Evolutionary conservation across 2,113 vertebrate species (phyloP), one percentile per base, ranked within the genome.

Genomic region (Pterocles gutturalis): DNA sequence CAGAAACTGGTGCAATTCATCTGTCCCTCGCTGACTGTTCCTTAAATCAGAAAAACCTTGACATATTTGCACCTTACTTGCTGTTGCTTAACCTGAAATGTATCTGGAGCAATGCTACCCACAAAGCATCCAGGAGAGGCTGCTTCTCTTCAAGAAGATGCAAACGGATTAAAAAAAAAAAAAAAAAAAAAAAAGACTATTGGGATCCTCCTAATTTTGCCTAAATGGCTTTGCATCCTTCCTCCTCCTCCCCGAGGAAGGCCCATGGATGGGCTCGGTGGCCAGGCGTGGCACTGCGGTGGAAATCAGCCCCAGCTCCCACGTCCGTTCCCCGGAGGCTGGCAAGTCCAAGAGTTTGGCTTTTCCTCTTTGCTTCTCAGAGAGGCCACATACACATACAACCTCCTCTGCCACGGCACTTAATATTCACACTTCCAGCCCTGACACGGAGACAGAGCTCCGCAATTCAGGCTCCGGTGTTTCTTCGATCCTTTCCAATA

Each of bases 271-370:
- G 67, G n/a, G 13, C 62, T 20, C 0, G 16, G 53, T 20, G 58
- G 83, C 12, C 3, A 8, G n/a, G 8, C 7, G 8, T 0, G 3
- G 29, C 43, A 10, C 34, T 24, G 3, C 0, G 1, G 36, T 46
- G 46, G 66, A 26, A 38, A 33, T 0, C 3, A 5, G 12, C 34
- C 54, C 29, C 53, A 26, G 9, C 48, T 66, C 41, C 48, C 3
- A 0, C 1, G 4, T 15, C 62, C 34, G 0, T 65, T 51, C 24
- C 22, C 55, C 55, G 54, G 78, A 4, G 2, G 12, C 0, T 43
- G 65, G 26, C 6, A 17, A 46, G 45, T 24, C 76, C 57, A 64
- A 36, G 80, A n/a, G 58, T 4, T 41, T 8, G 6, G 26, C 12
- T 1, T 36, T 46, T 54, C 49, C n/a, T 46, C 51, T n/a, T 55